Evolutionary conservation across 2,113 vertebrate species (phyloP), one percentile per base, ranked within the genome.

Genomic region (Callopanchax toddi): DNA sequence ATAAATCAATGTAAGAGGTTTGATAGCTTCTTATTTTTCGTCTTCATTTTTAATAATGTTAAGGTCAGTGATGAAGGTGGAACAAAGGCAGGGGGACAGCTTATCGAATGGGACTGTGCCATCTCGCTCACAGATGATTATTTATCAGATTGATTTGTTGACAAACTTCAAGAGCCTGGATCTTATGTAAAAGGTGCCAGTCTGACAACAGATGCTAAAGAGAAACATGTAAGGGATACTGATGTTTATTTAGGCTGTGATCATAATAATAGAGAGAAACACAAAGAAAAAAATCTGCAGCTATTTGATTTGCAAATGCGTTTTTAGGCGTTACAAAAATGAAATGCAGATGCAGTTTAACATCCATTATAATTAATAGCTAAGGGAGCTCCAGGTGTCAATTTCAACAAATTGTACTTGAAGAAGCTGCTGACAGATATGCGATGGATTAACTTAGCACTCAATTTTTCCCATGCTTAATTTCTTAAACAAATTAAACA

Each of bases 1-100:
- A 7, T 60, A 51, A 60, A 76, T 55, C 13, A 20, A 0, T 18
- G 37, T 60, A 53, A 39, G 60, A 71, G 8, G 40, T 17, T 53
- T 29, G 56, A 66, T 69, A 46, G 60, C 36, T 60, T 55, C 44
- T 65, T 7, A 23, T 44, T 17, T 60, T 53, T 69, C 56, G 36
- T 43, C 52, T 34, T 59, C 43, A 49, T 49, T 62, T 62, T 40
- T 22, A 60, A 54, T 50, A 45, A 55, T 58, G 29, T 29, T 40
- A 46, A 51, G 59, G 51, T 70, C 18, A 59, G 32, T 54, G 40
- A 61, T 54, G 42, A 60, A 22, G 46, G 9, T 49, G 26, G 61
- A 66, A 54, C 44, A 49, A 46, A 42, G n/a, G 36, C 6, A 49
- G n/a, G 16, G 37, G 57, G 46, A 58, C 11, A 46, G 25, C 49